A percentile compares a stretch with the other conserved stretches of the same genome.
phyloP scores from a whole-genome alignment of 2,888 invertebrate species.

The Aradus depressus region DNA sequence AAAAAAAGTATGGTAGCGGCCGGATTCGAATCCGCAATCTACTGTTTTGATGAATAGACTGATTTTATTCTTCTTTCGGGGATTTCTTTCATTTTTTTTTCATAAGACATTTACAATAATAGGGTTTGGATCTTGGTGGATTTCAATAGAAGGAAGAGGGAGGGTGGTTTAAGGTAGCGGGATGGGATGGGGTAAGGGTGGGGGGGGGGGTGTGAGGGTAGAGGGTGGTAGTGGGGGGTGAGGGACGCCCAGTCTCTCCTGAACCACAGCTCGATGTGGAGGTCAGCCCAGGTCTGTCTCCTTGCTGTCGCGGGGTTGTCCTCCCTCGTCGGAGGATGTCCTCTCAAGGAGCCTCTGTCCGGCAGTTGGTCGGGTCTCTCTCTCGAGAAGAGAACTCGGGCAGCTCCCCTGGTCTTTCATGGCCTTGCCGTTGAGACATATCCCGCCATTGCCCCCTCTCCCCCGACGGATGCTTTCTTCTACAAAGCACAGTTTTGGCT shows the following conservation, averaged over 20 bases:
- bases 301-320: not conserved
- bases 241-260: conserved; percentile 8
- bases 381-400: conserved; percentile 44
- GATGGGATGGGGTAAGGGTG: not conserved
- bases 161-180: too few species aligned
- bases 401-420: conserved; percentile 46
- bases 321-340: conserved; percentile 12
- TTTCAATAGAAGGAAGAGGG: too few species aligned
- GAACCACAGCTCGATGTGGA: conserved; percentile 6
- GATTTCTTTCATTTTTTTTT: too few species aligned
- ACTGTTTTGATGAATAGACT: too few species aligned
- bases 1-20: too few species aligned
- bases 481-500: conserved; percentile 40
- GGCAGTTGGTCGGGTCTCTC: conserved; percentile 23
- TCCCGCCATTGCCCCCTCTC: conserved; percentile 23
- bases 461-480: conserved; percentile 26
- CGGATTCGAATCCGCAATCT: too few species aligned
- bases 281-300: conserved; percentile 10
- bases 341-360: conserved; percentile 30
- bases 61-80: too few species aligned
- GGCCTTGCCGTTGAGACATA: conserved; percentile 40
- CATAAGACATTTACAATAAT: too few species aligned
- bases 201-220: conserved; percentile 2
- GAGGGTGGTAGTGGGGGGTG: conserved; percentile 7
- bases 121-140: too few species aligned